These are phyloP conservation scores for Tachysurus fulvidraco DNA, from an alignment of 2,113 vertebrate species.

Conservation along the genomic window DNA sequence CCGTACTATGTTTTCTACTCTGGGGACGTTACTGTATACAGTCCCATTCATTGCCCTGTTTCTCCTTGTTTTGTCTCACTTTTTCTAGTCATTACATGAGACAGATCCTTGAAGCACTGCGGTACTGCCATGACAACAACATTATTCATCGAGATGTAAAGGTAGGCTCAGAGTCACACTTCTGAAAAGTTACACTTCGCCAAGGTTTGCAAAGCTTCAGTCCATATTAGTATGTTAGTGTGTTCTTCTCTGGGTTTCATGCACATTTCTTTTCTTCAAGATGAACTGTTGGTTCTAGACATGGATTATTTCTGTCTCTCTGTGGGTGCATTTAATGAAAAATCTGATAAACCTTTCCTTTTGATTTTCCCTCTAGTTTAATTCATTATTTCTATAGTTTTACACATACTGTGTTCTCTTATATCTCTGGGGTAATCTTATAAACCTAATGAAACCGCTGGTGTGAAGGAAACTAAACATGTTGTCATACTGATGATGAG, in stretches of 20 bases:
- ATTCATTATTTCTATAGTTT: background rate
- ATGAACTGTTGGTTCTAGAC: background rate
- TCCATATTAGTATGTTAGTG: no score
- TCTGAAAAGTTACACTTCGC: background rate
- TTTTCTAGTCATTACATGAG: conserved; percentile 95
- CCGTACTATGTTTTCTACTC: background rate
- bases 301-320: background rate
- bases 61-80: background rate
- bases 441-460: background rate
- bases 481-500: background rate
- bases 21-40: no score
- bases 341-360: background rate
- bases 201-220: background rate
- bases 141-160: conserved; percentile 98
- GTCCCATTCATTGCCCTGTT: background rate
- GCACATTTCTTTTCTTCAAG: background rate
- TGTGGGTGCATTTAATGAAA: background rate
- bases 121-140: conserved; percentile 99
- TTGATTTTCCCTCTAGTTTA: background rate
- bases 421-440: background rate
- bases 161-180: conserved; percentile 74
- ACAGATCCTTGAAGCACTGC: conserved; percentile 95
- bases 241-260: background rate
- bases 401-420: background rate
- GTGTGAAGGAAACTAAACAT: background rate